These are phyloP conservation scores for Emydocephalus ijimae DNA, from an alignment of 2,113 vertebrate genomes.

Conservation along the genomic window DNA sequence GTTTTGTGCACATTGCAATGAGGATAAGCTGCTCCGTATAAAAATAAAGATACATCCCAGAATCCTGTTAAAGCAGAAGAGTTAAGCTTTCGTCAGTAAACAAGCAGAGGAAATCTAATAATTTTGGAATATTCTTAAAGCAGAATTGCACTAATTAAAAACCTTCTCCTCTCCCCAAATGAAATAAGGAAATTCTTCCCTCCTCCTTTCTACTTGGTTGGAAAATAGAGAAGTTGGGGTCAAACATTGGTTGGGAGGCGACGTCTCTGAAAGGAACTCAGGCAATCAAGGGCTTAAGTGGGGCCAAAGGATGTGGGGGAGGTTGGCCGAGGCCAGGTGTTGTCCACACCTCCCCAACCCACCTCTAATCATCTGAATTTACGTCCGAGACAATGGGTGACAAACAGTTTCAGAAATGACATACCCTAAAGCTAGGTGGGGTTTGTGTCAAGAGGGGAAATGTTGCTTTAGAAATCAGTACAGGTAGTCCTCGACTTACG, in stretches of 20 bases:
- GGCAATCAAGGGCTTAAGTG: not conserved
- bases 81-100: not conserved
- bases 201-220: not conserved
- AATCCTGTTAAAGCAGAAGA: not conserved
- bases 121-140: not conserved
- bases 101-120: not conserved
- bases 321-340: not conserved
- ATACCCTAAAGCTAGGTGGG: not conserved
- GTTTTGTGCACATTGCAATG: not conserved
- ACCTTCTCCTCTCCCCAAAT: not conserved
- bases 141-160: not conserved
- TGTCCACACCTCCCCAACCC: not conserved
- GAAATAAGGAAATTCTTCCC: not conserved
- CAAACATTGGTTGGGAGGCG: not conserved
- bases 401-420: not conserved
- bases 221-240: not conserved
- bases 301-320: not conserved
- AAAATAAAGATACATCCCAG: not conserved
- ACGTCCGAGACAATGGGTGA: not conserved
- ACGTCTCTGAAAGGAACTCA: not conserved
- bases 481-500: too few species aligned
- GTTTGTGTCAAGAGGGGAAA: not conserved
- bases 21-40: not conserved
- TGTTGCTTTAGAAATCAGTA: not conserved
- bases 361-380: not conserved